Evolutionary conservation across 2,797 vertebrate species (phyloP).

Genomic region (Lagodon rhomboides): DNA sequence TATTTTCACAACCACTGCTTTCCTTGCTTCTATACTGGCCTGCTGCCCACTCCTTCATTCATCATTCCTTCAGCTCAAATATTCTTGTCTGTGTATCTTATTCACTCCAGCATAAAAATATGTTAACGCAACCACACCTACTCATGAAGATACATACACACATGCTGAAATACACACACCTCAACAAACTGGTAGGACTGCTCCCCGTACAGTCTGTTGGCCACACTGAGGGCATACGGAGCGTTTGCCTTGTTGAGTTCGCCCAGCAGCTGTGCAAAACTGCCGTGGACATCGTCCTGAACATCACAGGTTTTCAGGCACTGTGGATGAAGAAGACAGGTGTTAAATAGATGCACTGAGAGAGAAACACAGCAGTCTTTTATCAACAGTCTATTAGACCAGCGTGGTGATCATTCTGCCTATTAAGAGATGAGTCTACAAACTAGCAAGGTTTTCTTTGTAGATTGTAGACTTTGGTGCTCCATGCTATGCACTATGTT

Average conservation of each 20-base stretch:
- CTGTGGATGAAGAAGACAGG: constrained; percentile 65
- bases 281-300: constrained; percentile 68
- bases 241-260: constrained; percentile 83
- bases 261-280: constrained; percentile 76
- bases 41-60: neutral
- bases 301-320: constrained; percentile 70
- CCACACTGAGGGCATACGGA: constrained; percentile 87
- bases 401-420: neutral
- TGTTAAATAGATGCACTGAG: constrained; percentile 1
- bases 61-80: neutral
- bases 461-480: neutral
- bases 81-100: constrained; percentile 7
- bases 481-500: neutral
- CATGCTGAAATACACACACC: constrained; percentile 70
- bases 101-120: neutral
- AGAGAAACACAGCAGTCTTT: neutral
- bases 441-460: neutral
- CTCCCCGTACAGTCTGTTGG: constrained; percentile 92
- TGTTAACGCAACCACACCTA: constrained; percentile 4
- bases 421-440: constrained; percentile 1
- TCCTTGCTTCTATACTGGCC: neutral
- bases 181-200: constrained; percentile 86
- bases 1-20: neutral
- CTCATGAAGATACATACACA: neutral
- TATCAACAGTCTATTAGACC: neutral